These are phyloP conservation scores for Lontra canadensis DNA, from an alignment of 2,113 vertebrate genomes.

Conservation along the genomic window DNA sequence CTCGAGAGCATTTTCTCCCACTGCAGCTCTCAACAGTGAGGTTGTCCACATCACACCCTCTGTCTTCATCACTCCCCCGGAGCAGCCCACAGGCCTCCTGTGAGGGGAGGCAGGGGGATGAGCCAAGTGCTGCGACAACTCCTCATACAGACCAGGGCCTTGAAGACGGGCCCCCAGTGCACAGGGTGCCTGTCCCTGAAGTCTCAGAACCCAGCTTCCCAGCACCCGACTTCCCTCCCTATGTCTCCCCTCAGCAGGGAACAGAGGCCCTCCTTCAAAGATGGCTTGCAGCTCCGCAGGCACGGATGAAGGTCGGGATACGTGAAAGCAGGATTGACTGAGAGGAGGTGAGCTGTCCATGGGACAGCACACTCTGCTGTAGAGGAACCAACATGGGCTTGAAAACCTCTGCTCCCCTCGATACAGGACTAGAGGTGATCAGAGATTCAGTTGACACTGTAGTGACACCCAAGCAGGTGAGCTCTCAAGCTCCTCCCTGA, in stretches of 20 bases:
- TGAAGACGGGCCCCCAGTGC: neutral
- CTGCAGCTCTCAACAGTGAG: neutral
- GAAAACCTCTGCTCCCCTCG: neutral
- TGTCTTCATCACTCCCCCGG: neutral
- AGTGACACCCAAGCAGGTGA: neutral
- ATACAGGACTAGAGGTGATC: neutral
- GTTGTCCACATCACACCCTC: neutral
- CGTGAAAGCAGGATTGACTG: neutral
- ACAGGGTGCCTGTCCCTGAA: neutral
- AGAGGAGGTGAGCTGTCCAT: neutral
- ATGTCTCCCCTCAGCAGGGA: too few relatives aligned
- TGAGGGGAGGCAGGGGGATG: neutral
- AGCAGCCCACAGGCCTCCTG: neutral
- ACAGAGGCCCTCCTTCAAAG: neutral
- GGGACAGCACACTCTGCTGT: neutral
- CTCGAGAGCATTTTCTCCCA: neutral
- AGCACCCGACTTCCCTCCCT: neutral
- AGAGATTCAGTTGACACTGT: neutral
- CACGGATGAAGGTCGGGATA: fast-evolving
- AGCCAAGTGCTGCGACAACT: neutral
- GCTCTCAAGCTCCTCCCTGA: neutral
- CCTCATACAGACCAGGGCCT: neutral
- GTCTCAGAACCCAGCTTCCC: neutral
- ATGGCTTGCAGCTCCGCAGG: neutral
- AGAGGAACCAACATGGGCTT: neutral